These are phyloP conservation scores for Osmoderma eremita DNA, from an alignment of 2,888 invertebrate species.

Conservation along the genomic window DNA sequence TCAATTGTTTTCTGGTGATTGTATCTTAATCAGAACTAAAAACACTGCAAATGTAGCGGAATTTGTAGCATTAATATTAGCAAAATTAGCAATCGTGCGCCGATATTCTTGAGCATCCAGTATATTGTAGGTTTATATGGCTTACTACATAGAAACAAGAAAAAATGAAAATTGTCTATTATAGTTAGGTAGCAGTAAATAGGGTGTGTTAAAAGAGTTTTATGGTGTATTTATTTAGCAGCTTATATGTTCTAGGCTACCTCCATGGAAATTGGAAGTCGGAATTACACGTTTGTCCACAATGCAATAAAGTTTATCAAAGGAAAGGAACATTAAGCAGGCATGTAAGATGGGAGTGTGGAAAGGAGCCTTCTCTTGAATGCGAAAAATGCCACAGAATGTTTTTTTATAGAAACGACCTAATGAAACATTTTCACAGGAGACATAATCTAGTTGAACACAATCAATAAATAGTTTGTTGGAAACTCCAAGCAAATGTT, in stretches of 20 bases:
- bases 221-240: no score
- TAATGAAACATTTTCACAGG: conserved; percentile 26
- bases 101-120: no score
- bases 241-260: conserved; percentile 18
- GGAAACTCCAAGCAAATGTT: neutral
- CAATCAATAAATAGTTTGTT: conserved; percentile 3
- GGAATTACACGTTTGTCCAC: conserved; percentile 20
- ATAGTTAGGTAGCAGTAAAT: no score
- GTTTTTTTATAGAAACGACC: conserved; percentile 32
- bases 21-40: no score
- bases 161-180: no score
- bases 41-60: no score
- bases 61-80: no score
- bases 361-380: conserved; percentile 21
- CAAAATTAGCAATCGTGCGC: no score
- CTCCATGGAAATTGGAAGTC: neutral
- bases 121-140: no score
- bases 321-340: conserved; percentile 27
- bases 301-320: conserved; percentile 26
- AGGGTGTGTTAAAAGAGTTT: neutral
- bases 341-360: conserved; percentile 34
- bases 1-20: no score
- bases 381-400: conserved; percentile 35
- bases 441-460: conserved; percentile 4
- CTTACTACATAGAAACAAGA: no score